These are phyloP conservation scores for Malthinus seriepunctatus DNA, from an alignment of 2,888 invertebrate genomes.

Conservation along the genomic window DNA sequence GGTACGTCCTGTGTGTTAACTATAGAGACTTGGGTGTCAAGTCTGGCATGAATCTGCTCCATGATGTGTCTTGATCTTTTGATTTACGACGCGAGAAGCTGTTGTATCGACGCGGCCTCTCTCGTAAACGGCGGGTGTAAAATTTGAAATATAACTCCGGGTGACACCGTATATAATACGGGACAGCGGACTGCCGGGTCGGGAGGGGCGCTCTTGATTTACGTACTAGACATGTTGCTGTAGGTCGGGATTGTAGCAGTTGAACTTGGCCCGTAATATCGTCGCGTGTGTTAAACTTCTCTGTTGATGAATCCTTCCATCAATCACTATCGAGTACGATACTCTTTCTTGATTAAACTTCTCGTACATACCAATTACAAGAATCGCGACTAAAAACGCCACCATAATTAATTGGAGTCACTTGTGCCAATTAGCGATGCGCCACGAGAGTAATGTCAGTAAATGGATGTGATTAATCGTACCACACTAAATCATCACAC, in stretches of 20 bases:
- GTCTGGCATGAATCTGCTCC: conserved; percentile 28
- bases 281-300: conserved; percentile 21
- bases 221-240: conserved; percentile 33
- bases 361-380: conserved; percentile 21
- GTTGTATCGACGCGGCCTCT: conserved; percentile 31
- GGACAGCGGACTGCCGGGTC: conserved; percentile 29
- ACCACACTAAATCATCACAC: conserved; percentile 36
- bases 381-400: conserved; percentile 27
- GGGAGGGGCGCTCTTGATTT: conserved; percentile 33
- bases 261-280: conserved; percentile 33
- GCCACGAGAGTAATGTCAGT: conserved; percentile 42
- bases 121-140: conserved; percentile 34
- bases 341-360: conserved; percentile 14
- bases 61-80: conserved; percentile 29
- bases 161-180: conserved; percentile 34
- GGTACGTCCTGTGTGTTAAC: conserved; percentile 28
- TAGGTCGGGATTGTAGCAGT: conserved; percentile 34
- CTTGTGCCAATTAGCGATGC: conserved; percentile 42
- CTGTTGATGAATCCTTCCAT: conserved; percentile 8
- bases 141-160: conserved; percentile 36
- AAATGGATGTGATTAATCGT: conserved; percentile 41
- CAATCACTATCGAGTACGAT: conserved; percentile 7
- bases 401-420: conserved; percentile 40
- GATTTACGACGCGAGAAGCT: conserved; percentile 29
- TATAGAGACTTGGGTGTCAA: conserved; percentile 21